phyloP scores from a whole-genome alignment of 1,140 invertebrate species.

The Drosophila pectinifera region DNA sequence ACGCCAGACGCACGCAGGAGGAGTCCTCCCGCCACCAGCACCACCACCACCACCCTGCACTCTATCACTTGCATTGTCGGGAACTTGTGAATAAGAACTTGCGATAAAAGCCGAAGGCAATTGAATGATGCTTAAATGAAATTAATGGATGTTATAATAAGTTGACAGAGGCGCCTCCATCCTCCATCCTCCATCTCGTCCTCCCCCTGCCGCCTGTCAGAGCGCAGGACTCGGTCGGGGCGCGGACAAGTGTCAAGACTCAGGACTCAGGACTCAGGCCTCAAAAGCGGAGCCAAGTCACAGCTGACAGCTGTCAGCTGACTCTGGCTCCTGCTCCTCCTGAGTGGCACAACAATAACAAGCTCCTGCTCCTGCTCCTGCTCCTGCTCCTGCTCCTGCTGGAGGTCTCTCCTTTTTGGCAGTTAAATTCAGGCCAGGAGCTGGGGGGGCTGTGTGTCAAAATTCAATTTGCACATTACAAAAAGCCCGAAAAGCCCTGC shows the following conservation, averaged over 20 bases:
- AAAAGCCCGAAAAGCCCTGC: slow-evolving; percentile 11
- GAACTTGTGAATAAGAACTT: slow-evolving; percentile 76
- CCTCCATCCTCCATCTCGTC: no score
- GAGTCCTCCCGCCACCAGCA: neutral
- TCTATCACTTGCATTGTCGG: slow-evolving; percentile 41
- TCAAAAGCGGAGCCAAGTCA: slow-evolving; percentile 41
- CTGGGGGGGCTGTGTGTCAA: slow-evolving; percentile 58
- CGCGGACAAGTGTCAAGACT: no score
- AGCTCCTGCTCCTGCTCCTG: slow-evolving; percentile 1
- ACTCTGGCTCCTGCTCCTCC: slow-evolving; percentile 5
- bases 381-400: neutral
- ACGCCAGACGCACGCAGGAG: no score
- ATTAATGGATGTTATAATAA: slow-evolving; percentile 85
- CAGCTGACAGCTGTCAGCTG: slow-evolving; percentile 59
- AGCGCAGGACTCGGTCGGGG: no score
- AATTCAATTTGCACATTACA: slow-evolving; percentile 77
- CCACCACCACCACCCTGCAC: slow-evolving; percentile 10
- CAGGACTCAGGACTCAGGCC: neutral
- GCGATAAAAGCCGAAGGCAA: slow-evolving; percentile 78
- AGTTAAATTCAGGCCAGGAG: slow-evolving; percentile 33
- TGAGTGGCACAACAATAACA: no score
- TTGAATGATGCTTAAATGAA: slow-evolving; percentile 83
- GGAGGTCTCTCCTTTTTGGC: slow-evolving; percentile 22
- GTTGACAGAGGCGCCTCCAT: slow-evolving; percentile 67
- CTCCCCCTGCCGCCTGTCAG: slow-evolving; percentile 4